A percentile compares a stretch with the other conserved stretches of the same genome.
Evolutionary conservation across 2,113 vertebrate genomes (phyloP).

Genomic region (Heterocephalus glaber): DNA sequence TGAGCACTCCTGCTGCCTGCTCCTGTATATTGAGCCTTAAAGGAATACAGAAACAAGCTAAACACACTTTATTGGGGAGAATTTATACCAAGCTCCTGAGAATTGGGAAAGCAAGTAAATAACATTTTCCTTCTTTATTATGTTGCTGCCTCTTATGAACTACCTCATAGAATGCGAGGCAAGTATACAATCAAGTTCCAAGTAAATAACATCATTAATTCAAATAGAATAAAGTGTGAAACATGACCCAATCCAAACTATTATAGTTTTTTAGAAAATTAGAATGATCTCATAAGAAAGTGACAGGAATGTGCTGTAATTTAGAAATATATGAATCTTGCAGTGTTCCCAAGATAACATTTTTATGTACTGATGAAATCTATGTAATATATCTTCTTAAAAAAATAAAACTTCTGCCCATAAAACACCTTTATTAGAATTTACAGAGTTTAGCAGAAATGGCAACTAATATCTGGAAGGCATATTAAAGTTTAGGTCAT

Average conservation of each 20-base stretch:
- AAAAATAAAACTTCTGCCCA: slow-evolving; percentile 67
- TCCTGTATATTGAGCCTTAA: slow-evolving; percentile 55
- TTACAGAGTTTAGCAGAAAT: slow-evolving; percentile 71
- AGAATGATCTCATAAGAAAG: slow-evolving; percentile 75
- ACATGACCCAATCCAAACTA: slow-evolving; percentile 72
- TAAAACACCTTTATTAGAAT: slow-evolving; percentile 82
- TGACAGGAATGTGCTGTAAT: slow-evolving; percentile 76
- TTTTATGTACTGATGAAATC: slow-evolving; percentile 80
- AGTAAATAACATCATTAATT: slow-evolving; percentile 81
- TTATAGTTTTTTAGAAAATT: slow-evolving; percentile 62
- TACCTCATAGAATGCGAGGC: slow-evolving; percentile 61
- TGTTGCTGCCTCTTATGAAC: slow-evolving; percentile 67
- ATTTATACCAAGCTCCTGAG: slow-evolving; percentile 69
- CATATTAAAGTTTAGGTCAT: slow-evolving; percentile 75
- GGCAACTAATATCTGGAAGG: slow-evolving; percentile 64
- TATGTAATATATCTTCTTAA: slow-evolving; percentile 79
- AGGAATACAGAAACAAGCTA: slow-evolving; percentile 59
- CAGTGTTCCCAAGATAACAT: slow-evolving; percentile 73
- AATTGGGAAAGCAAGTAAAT: slow-evolving; percentile 72
- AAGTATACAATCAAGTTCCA: slow-evolving; percentile 66
- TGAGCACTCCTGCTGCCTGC: neutral
- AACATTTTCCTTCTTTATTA: slow-evolving; percentile 77
- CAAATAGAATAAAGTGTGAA: slow-evolving; percentile 79
- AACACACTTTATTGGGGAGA: slow-evolving; percentile 64
- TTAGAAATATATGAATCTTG: slow-evolving; percentile 80